Conservation (phyloP, 2,113 vertebrate species). For the Bubalus kerabau region DNA sequence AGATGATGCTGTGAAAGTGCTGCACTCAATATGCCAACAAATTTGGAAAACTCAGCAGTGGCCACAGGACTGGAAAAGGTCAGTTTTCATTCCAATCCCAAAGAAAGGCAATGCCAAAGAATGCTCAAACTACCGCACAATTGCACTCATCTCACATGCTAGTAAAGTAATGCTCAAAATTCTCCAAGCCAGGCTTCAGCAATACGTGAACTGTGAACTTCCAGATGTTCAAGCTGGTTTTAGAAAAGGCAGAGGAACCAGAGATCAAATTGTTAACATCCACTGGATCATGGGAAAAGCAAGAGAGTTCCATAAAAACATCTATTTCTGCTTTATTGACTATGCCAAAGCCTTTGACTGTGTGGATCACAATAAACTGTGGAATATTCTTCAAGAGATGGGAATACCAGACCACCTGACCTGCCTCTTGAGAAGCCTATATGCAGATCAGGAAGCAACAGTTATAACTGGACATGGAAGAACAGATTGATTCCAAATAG, state of each 20-base stretch:
- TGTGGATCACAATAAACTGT: neutral
- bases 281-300: rapidly evolving
- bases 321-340: neutral
- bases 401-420: neutral
- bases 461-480: neutral
- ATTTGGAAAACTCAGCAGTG: neutral
- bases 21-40: neutral
- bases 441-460: neutral
- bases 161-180: neutral
- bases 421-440: neutral
- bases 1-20: neutral
- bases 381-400: neutral
- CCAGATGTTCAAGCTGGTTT: neutral
- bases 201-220: rapidly evolving
- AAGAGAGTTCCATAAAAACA: neutral
- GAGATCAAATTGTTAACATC: rapidly evolving
- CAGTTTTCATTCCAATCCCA: neutral
- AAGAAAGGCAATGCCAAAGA: neutral
- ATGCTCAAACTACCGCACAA: rapidly evolving
- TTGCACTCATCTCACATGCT: neutral
- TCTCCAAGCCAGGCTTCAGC: neutral
- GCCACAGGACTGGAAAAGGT: neutral
- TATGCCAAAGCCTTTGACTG: neutral
- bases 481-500: neutral
- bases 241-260: neutral